phyloP scores from a whole-genome alignment of 92 coral and sea anemone genomes.

The Parazoanthus darwini region DNA sequence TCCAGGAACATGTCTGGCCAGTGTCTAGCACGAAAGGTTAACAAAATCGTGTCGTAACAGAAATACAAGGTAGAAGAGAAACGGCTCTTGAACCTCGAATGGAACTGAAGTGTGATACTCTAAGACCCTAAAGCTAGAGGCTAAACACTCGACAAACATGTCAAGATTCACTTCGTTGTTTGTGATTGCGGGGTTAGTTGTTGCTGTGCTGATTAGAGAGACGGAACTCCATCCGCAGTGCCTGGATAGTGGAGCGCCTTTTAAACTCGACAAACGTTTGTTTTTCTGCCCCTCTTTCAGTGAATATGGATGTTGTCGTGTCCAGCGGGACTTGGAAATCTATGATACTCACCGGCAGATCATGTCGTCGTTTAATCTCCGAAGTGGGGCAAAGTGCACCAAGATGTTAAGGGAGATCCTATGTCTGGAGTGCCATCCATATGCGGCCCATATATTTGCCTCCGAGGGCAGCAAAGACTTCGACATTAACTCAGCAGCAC shows the following conservation, averaged over 20 bases:
- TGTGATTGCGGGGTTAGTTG: not conserved
- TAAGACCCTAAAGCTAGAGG: too few relatives aligned
- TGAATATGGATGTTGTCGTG: slow-evolving; percentile 79
- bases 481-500: slow-evolving; percentile 66
- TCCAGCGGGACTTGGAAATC: slow-evolving; percentile 56
- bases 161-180: not conserved
- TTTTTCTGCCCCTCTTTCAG: slow-evolving; percentile 66
- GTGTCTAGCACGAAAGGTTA: too few relatives aligned
- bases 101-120: not conserved
- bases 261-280: slow-evolving; percentile 45
- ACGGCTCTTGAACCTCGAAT: not conserved
- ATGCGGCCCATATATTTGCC: slow-evolving; percentile 85
- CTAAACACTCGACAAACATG: not conserved
- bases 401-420: slow-evolving; percentile 37
- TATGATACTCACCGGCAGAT: slow-evolving; percentile 44
- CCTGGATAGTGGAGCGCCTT: slow-evolving; percentile 81
- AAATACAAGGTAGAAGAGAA: not conserved
- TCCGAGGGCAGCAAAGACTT: slow-evolving; percentile 77
- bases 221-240: slow-evolving; percentile 75
- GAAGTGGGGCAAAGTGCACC: slow-evolving; percentile 50
- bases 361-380: slow-evolving; percentile 45
- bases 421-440: slow-evolving; percentile 82
- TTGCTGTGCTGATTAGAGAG: not conserved
- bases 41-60: not conserved
- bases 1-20: too few relatives aligned